Evolutionary conservation across 2,888 invertebrate genomes (phyloP).

Genomic region (Synergus umbraculus): DNA sequence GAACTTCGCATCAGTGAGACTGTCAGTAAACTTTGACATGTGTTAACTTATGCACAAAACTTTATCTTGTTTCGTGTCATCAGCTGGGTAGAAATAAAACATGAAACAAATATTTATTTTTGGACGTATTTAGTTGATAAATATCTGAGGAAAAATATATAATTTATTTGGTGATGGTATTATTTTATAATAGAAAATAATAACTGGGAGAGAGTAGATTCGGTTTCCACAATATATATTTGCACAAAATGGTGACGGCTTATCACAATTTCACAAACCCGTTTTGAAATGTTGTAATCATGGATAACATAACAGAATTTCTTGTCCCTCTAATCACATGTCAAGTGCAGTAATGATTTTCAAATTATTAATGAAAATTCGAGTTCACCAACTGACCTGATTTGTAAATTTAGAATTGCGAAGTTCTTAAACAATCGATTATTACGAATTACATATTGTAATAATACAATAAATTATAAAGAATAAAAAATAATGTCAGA

Average conservation of each 20-base stretch:
- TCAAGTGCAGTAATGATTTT: neutral
- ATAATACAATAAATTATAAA: too few relatives aligned
- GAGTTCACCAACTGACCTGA: neutral
- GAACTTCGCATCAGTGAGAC: neutral
- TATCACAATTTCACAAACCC: neutral
- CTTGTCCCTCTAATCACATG: neutral
- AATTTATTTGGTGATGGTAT: neutral
- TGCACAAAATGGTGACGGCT: neutral
- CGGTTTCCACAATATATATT: neutral
- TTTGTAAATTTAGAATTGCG: neutral
- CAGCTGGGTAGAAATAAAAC: neutral
- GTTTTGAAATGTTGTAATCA: neutral
- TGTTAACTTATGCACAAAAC: neutral
- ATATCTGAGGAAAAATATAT: neutral
- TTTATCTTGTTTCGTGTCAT: neutral
- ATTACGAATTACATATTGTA: neutral
- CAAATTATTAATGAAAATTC: neutral
- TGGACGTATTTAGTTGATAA: neutral
- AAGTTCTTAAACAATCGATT: neutral
- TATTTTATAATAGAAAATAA: neutral
- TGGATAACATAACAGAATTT: neutral
- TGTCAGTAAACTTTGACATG: neutral
- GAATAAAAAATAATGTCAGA: too few relatives aligned
- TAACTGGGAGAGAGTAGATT: neutral
- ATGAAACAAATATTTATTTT: neutral